A percentile compares a stretch with the other conserved stretches of the same genome.
These are phyloP conservation scores for human (Homo sapiens) DNA, from an alignment of 2,113 vertebrate species.

Conservation along the genomic window GRCh38 chr6:4796001-4796500, in stretches of 20 bases:
- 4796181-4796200: too few species aligned
- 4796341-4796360: not conserved
- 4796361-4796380: not conserved
- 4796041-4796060: too few species aligned
- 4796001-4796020: too few species aligned
- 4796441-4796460: not conserved
- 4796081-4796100: too few species aligned
- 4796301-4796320: not conserved
- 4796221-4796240: not conserved
- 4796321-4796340: slow-evolving; percentile 3
- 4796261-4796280: not conserved
- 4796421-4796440: not conserved
- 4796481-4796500: not conserved
- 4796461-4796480: not conserved
- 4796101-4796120: too few species aligned
- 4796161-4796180: too few species aligned
- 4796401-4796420: not conserved
- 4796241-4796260: not conserved
- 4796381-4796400: not conserved
- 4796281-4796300: not conserved
- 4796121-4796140: too few species aligned
- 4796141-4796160: too few species aligned
- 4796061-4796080: too few species aligned
- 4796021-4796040: too few species aligned
- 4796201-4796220: too few species aligned